Conservation (phyloP, 2,888 invertebrate genomes). For the Glyphotaelius pellucidus region DNA sequence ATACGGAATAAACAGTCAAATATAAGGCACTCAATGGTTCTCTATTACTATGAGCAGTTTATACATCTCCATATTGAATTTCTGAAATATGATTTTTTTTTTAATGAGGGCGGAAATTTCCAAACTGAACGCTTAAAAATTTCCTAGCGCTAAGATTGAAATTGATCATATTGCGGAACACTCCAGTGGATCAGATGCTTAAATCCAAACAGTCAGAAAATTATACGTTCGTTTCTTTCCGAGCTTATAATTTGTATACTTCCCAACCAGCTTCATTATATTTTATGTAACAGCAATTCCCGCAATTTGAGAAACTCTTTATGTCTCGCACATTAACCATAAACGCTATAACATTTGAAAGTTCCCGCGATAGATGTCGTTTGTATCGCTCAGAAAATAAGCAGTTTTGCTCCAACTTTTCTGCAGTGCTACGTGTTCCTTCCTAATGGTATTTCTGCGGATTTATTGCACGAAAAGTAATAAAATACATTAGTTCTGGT, state of each 20-base stretch:
- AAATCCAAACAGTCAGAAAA: too few relatives aligned
- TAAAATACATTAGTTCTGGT: conserved; percentile 31
- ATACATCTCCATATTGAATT: too few relatives aligned
- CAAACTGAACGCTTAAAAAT: too few relatives aligned
- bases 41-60: too few relatives aligned
- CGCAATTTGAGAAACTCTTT: background rate
- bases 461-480: conserved; percentile 40
- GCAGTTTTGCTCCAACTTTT: conserved; percentile 39
- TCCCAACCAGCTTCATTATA: background rate
- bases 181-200: too few relatives aligned
- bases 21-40: too few relatives aligned
- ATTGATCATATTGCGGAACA: too few relatives aligned
- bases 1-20: too few relatives aligned
- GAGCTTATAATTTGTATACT: background rate
- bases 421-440: conserved; percentile 40
- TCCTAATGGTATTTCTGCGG: conserved; percentile 17
- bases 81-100: too few relatives aligned
- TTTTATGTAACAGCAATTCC: background rate
- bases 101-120: too few relatives aligned
- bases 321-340: background rate
- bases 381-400: conserved; percentile 32
- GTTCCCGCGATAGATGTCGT: conserved; percentile 31
- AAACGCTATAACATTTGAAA: background rate
- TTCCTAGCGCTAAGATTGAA: too few relatives aligned
- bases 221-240: background rate